Evolutionary conservation across 2,888 invertebrate species (phyloP).

Genomic region (Subacronicta megacephala): DNA sequence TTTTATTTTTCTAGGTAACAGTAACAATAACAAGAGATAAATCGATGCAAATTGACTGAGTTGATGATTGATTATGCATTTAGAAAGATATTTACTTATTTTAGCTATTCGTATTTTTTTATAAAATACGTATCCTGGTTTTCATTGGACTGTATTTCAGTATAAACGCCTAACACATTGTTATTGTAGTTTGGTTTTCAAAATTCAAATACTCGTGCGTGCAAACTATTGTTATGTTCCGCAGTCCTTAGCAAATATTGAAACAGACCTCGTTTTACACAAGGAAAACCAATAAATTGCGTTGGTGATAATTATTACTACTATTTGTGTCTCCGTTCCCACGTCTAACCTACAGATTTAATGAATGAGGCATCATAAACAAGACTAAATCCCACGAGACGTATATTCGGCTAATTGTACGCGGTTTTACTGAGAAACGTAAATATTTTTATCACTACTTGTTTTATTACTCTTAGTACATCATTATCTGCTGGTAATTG

Average conservation of each 20-base stretch:
- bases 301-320: slow-evolving; percentile 37
- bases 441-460: slow-evolving; percentile 25
- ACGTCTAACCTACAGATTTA: slow-evolving; percentile 33
- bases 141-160: too few relatives aligned
- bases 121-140: too few relatives aligned
- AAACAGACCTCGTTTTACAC: slow-evolving; percentile 23
- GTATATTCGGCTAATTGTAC: slow-evolving; percentile 36
- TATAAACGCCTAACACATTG: too few relatives aligned
- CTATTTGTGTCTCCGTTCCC: slow-evolving; percentile 38
- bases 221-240: slow-evolving; percentile 30
- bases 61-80: too few relatives aligned
- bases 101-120: neutral
- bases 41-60: neutral
- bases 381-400: slow-evolving; percentile 34
- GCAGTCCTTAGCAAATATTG: slow-evolving; percentile 34
- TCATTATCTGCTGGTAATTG: slow-evolving; percentile 3
- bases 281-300: slow-evolving; percentile 48
- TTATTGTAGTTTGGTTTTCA: too few relatives aligned
- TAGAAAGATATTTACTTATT: too few relatives aligned
- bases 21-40: neutral
- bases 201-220: neutral
- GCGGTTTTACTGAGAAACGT: slow-evolving; percentile 14
- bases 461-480: slow-evolving; percentile 10
- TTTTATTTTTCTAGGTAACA: slow-evolving; percentile 3
- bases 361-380: slow-evolving; percentile 44